phyloP scores from a whole-genome alignment of 1,140 invertebrate genomes.

The Samia ricini region DNA sequence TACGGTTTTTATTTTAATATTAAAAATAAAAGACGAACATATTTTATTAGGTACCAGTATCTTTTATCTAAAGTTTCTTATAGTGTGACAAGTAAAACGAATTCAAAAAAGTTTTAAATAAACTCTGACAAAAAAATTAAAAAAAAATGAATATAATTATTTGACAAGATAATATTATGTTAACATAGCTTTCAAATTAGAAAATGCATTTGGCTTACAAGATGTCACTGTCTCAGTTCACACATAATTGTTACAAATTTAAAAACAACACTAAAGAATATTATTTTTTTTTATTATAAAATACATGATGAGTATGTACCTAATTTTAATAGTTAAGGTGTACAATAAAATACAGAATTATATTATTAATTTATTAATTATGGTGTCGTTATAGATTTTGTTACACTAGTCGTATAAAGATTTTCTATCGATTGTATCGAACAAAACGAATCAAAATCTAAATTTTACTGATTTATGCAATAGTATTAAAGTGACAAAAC shows the following conservation, averaged over 20 bases:
- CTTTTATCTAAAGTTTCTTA: no score
- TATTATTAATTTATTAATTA: conserved; percentile 15
- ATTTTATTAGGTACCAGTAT: no score
- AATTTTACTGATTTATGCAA: no score
- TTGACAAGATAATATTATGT: no score
- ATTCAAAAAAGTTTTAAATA: no score
- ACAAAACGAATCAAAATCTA: conserved; percentile 15
- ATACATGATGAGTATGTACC: not conserved
- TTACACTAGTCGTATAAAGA: conserved; percentile 26
- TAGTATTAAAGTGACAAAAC: not conserved
- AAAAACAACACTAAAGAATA: not conserved
- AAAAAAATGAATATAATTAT: no score
- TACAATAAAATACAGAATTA: conserved; percentile 5
- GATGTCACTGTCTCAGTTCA: not conserved
- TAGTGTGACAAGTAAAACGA: no score
- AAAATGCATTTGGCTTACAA: no score
- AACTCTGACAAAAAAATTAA: no score
- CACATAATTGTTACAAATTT: not conserved
- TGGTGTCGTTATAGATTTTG: conserved; percentile 24
- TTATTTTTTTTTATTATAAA: not conserved
- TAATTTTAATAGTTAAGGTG: conserved; percentile 8
- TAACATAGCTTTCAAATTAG: no score
- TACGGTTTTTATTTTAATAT: no score
- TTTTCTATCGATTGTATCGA: conserved; percentile 9
- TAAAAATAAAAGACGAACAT: no score